A percentile compares a stretch with the other conserved stretches of the same genome.
These are phyloP conservation scores for Pseudomyrmex cubaensis DNA, from an alignment of 1,140 invertebrate species.

Conservation along the genomic window DNA sequence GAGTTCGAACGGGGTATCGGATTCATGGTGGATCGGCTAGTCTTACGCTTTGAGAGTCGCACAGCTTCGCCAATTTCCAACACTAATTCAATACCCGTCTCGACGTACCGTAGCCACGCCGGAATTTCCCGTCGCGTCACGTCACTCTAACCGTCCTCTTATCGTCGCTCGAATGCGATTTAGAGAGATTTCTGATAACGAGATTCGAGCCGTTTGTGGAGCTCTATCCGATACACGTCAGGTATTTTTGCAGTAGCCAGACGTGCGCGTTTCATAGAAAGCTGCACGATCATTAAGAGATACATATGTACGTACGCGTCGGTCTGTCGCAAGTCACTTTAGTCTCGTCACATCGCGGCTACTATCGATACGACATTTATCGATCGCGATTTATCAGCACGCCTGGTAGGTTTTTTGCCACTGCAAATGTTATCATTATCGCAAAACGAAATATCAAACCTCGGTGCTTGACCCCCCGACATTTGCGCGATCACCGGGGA, in stretches of 20 bases:
- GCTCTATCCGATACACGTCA: constrained; percentile 16
- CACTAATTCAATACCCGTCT: constrained; percentile 62
- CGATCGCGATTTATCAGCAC: constrained; percentile 3
- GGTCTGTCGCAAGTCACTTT: constrained; percentile 29
- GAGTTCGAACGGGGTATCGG: constrained; percentile 57
- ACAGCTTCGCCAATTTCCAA: constrained; percentile 65
- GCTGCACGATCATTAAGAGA: constrained; percentile 45
- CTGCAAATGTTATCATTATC: no score
- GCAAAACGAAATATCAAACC: constrained; percentile 24
- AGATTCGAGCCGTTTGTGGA: constrained; percentile 41
- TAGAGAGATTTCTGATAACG: constrained; percentile 51
- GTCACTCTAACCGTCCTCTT: constrained; percentile 52
- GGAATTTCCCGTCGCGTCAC: constrained; percentile 63
- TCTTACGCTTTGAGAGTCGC: constrained; percentile 64
- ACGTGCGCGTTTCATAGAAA: constrained; percentile 48
- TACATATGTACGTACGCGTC: background rate
- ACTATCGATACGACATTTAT: constrained; percentile 34
- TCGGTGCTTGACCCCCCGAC: background rate
- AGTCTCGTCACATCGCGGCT: background rate
- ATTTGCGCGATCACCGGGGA: constrained; percentile 37
- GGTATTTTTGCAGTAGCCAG: constrained; percentile 16
- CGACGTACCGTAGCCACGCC: constrained; percentile 37
- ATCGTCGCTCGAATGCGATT: constrained; percentile 58
- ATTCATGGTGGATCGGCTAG: constrained; percentile 54
- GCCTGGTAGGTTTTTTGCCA: no score